phyloP scores from a whole-genome alignment of 2,888 invertebrate species.

The Protula sp. region DNA sequence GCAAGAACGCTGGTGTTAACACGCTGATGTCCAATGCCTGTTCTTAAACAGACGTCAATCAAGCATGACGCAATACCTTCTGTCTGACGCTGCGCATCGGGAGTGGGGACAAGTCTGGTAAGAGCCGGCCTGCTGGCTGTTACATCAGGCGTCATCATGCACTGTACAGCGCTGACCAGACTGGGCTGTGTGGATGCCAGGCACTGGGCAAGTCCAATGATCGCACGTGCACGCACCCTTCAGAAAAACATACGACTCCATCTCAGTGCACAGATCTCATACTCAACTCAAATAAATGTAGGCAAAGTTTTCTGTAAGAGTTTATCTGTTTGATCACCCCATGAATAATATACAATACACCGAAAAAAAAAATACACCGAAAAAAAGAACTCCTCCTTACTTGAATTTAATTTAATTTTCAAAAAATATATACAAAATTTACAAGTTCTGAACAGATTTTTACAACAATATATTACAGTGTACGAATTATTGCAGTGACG shows the following conservation, averaged over 20 bases:
- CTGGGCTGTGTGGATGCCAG: slow-evolving; percentile 32
- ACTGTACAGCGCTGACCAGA: slow-evolving; percentile 29
- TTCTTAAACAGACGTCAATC: too few relatives aligned
- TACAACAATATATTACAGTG: too few relatives aligned
- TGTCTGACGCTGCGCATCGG: slow-evolving; percentile 20
- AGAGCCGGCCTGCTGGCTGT: slow-evolving; percentile 10
- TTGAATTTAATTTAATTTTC: not conserved
- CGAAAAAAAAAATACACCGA: too few relatives aligned
- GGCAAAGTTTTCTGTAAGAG: too few relatives aligned
- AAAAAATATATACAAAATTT: not conserved
- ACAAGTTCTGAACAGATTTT: not conserved
- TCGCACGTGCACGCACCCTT: slow-evolving; percentile 62
- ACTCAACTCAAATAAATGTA: too few relatives aligned
- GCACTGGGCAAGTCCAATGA: slow-evolving; percentile 60
- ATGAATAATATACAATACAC: too few relatives aligned
- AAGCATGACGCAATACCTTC: too few relatives aligned
- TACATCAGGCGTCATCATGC: slow-evolving; percentile 36
- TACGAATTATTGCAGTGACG: too few relatives aligned
- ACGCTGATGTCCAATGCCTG: too few relatives aligned
- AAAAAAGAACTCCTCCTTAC: slow-evolving; percentile 1
- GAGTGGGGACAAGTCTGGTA: slow-evolving; percentile 37
- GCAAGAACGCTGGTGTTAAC: too few relatives aligned
- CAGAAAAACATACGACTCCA: slow-evolving; percentile 1
- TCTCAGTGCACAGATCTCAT: not conserved
- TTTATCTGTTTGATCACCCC: too few relatives aligned